Conservation (phyloP, 2,888 invertebrate species). For the Carabus problematicus region DNA sequence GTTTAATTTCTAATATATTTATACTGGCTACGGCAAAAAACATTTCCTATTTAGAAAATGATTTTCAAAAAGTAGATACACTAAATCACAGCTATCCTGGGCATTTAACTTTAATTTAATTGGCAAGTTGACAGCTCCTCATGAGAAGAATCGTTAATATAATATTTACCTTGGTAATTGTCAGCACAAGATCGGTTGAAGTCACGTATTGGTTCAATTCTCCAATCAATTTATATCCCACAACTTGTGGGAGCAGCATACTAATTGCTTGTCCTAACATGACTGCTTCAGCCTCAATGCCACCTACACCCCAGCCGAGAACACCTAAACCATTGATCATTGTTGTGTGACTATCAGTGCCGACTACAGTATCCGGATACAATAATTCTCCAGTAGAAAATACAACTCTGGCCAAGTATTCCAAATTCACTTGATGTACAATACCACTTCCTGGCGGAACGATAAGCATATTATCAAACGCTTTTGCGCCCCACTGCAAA, state of each 20-base stretch:
- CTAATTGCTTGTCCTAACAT: constrained; percentile 98
- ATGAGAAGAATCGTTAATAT: not conserved
- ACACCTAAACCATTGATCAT: constrained; percentile 99
- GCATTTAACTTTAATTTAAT: not conserved
- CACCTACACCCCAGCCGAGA: constrained; percentile 95
- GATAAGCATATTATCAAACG: constrained; percentile 94
- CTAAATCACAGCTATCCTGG: not conserved
- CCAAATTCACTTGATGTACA: constrained; percentile 97
- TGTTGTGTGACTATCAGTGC: constrained; percentile 98
- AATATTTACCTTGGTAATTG: constrained; percentile 86
- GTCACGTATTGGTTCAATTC: constrained; percentile 83
- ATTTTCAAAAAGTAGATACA: too few species aligned
- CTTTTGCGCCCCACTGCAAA: constrained; percentile 91
- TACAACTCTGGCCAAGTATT: constrained; percentile 91
- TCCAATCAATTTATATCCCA: constrained; percentile 91
- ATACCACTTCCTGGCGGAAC: constrained; percentile 99
- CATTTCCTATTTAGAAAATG: too few species aligned
- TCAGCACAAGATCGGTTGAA: constrained; percentile 95
- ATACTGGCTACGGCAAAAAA: too few species aligned
- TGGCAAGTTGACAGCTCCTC: not conserved
- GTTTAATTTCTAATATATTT: too few species aligned
- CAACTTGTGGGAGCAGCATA: constrained; percentile 94
- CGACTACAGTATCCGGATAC: constrained; percentile 85
- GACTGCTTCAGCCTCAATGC: constrained; percentile 98
- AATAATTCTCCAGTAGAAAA: constrained; percentile 72